Conservation (phyloP, 1,140 invertebrate genomes). For the Drosophila jambulina region DNA sequence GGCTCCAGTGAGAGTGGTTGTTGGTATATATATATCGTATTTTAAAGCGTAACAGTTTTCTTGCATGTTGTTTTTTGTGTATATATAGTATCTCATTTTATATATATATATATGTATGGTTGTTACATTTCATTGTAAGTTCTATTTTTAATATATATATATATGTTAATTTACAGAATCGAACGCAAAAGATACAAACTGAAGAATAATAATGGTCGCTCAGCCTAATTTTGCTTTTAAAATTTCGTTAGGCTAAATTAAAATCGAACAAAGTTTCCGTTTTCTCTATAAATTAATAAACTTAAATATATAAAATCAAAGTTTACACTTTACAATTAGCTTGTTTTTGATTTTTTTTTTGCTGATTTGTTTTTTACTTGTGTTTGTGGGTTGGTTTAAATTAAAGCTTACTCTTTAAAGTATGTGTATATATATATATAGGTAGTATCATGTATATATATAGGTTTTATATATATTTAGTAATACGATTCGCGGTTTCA, state of each 20-base stretch:
- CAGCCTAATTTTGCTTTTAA: constrained; percentile 56
- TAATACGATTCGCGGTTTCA: constrained; percentile 83
- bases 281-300: constrained; percentile 25
- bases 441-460: constrained; percentile 44
- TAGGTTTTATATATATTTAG: constrained; percentile 76
- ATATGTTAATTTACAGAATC: constrained; percentile 69
- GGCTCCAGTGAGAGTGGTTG: constrained; percentile 34
- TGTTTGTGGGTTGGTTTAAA: constrained; percentile 50
- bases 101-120: constrained; percentile 19
- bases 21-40: constrained; percentile 57
- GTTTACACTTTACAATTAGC: constrained; percentile 43
- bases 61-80: constrained; percentile 62
- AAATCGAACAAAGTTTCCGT: constrained; percentile 42
- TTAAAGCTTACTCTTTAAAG: constrained; percentile 47
- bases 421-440: constrained; percentile 45
- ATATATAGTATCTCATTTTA: constrained; percentile 37
- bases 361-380: constrained; percentile 16
- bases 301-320: constrained; percentile 55
- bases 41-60: constrained; percentile 82
- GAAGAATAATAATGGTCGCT: constrained; percentile 38
- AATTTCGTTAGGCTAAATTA: constrained; percentile 61
- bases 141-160: constrained; percentile 62
- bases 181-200: constrained; percentile 54
- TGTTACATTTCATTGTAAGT: constrained; percentile 63
- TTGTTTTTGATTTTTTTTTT: constrained; percentile 23